Evolutionary conservation across 2,797 vertebrate species (phyloP), one percentile per base, ranked within the genome.

Genomic region (Poecilia gillii): DNA sequence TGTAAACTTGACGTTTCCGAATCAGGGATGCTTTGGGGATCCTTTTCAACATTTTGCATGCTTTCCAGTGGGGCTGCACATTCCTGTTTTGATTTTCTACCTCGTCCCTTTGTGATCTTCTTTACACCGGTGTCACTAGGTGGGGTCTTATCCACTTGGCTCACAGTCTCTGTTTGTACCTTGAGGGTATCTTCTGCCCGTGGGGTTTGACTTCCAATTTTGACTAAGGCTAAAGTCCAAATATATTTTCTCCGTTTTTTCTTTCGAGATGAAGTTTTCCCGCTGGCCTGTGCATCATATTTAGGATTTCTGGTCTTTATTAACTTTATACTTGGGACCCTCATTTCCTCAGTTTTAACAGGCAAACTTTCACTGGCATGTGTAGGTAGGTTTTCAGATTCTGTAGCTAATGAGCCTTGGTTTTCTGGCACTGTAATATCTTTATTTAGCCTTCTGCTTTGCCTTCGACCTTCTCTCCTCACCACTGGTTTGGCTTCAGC

Each of bases 181-280:
- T 85, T 89, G 71, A 84, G 81, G 84, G 85, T 73, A 64, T 87
- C 90, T 79, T 92, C 91, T 68, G 84, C 71, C 16, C n/a, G 57
- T 23, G 73, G 81, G 4, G 78, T 81, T 72, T 66, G 93, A 86
- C 84, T 87, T 87, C 75, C 90, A 75, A 81, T 87, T 64, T 95
- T 96, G 23, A 96, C 93, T n/a, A 96, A 89, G 0, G 94, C 92
- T 75, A 96, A 90, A 70, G 93, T 95, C 96, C 96, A 97, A 36
- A 97, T 86, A 89, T 94, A 95, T 90, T 94, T 96, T 88, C 86
- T 95, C 46, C 92, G 90, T 81, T 95, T 97, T 90, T 95, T 96
- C 93, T 95, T 95, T 51, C 92, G 89, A 41, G 88, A 72, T 6
- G 84, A 87, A 71, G 90, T 87, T 72, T 93, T 94, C 46, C 84